Conservation (phyloP, 2,113 vertebrate genomes). For the Crotalus tigris region DNA sequence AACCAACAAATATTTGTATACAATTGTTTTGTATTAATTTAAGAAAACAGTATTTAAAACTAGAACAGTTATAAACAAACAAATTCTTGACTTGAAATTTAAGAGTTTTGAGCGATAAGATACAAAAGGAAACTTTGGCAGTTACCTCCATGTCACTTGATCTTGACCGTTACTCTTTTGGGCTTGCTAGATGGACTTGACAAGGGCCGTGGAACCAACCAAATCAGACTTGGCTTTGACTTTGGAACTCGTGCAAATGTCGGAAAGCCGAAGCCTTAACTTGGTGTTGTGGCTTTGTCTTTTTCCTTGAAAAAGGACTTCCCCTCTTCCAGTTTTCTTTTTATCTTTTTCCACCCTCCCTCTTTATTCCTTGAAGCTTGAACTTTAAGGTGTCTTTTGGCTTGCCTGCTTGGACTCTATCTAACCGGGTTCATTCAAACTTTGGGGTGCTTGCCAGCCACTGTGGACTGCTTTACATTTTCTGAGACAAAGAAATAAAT, state of each 20-base stretch:
- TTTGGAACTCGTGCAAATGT: constrained; percentile 70
- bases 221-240: constrained; percentile 81
- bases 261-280: constrained; percentile 82
- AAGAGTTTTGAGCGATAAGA: constrained; percentile 72
- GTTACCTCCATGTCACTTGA: constrained; percentile 89
- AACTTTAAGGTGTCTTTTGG: constrained; percentile 82
- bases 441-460: constrained; percentile 80
- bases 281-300: constrained; percentile 75
- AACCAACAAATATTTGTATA: constrained; percentile 10
- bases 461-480: constrained; percentile 86
- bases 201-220: constrained; percentile 64
- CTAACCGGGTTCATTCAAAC: constrained; percentile 80
- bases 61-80: constrained; percentile 30
- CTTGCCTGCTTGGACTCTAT: constrained; percentile 80
- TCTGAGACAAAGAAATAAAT: constrained; percentile 94
- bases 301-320: constrained; percentile 64
- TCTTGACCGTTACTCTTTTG: constrained; percentile 91
- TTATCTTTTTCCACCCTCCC: constrained; percentile 80
- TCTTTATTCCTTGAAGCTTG: constrained; percentile 83
- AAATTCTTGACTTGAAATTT: constrained; percentile 20
- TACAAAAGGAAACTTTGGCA: constrained; percentile 76
- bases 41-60: constrained; percentile 20
- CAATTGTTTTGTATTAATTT: not conserved
- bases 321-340: constrained; percentile 83
- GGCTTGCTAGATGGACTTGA: constrained; percentile 84